Conservation (phyloP, 2,113 vertebrate genomes). For the Brachypteracias leptosomus region DNA sequence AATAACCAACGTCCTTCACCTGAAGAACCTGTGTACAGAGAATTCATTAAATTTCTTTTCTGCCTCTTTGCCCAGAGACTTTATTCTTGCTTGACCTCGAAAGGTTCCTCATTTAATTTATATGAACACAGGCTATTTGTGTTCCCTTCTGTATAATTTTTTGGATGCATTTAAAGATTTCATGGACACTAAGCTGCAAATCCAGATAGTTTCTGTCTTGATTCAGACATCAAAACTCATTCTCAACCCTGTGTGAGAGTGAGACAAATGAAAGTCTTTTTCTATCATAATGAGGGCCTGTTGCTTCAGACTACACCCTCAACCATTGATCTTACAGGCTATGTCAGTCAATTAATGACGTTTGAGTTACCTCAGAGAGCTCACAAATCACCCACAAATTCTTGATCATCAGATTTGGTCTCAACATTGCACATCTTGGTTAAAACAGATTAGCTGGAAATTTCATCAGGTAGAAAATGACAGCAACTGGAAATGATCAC, state of each 20-base stretch:
- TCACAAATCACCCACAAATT: not conserved
- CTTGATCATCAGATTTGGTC: not conserved
- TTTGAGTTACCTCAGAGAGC: not conserved
- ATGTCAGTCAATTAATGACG: not conserved
- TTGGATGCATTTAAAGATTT: not conserved
- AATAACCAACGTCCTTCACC: not conserved
- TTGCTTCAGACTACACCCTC: not conserved
- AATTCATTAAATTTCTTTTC: not conserved
- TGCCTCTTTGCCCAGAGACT: not conserved
- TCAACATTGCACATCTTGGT: not conserved
- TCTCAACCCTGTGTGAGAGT: not conserved
- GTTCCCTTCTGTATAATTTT: not conserved
- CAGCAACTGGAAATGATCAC: not conserved
- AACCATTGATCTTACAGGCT: not conserved
- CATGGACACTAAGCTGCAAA: not conserved
- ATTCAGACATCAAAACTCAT: not conserved
- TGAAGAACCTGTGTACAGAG: not conserved
- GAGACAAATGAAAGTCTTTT: not conserved
- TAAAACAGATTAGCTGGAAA: not conserved
- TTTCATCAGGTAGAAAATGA: not conserved
- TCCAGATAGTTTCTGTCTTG: not conserved
- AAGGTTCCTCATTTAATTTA: not conserved
- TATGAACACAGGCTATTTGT: not conserved
- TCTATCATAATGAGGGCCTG: not conserved
- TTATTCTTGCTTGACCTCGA: not conserved